Evolutionary conservation across 2,888 invertebrate genomes (phyloP).

Genomic region (Drosophila diplacantha): DNA sequence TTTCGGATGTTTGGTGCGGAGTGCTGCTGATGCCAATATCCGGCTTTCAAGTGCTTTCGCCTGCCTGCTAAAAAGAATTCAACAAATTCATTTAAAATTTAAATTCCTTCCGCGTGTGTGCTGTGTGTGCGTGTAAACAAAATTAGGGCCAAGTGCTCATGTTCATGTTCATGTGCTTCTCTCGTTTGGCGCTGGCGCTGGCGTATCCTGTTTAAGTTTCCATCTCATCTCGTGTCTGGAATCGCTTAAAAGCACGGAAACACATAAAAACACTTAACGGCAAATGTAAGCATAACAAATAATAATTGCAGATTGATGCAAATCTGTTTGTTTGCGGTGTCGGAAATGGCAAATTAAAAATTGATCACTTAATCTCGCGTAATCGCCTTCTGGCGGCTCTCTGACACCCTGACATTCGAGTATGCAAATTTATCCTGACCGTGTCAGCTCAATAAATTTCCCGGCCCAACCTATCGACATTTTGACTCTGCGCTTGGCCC

Average conservation of each 20-base stretch:
- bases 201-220: slow-evolving; percentile 35
- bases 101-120: slow-evolving; percentile 23
- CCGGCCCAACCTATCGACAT: slow-evolving; percentile 13
- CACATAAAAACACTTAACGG: slow-evolving; percentile 40
- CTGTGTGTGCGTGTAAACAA: slow-evolving; percentile 28
- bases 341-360: slow-evolving; percentile 49
- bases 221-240: slow-evolving; percentile 13
- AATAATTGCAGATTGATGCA: slow-evolving; percentile 44
- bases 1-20: slow-evolving; percentile 38
- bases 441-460: slow-evolving; percentile 23
- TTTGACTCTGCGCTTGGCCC: slow-evolving; percentile 8
- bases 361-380: slow-evolving; percentile 44
- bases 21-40: slow-evolving; percentile 57
- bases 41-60: slow-evolving; percentile 47
- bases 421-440: slow-evolving; percentile 2
- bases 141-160: slow-evolving; percentile 27
- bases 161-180: slow-evolving; percentile 31
- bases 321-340: slow-evolving; percentile 47
- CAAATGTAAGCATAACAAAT: slow-evolving; percentile 55
- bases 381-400: slow-evolving; percentile 30
- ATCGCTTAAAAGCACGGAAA: slow-evolving; percentile 36
- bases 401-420: slow-evolving; percentile 31
- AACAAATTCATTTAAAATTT: slow-evolving; percentile 30
- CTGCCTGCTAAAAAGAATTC: slow-evolving; percentile 28
- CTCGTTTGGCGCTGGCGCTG: slow-evolving; percentile 7